phyloP scores from a whole-genome alignment of 2,113 vertebrate species.

The Rhinolophus sinicus region DNA sequence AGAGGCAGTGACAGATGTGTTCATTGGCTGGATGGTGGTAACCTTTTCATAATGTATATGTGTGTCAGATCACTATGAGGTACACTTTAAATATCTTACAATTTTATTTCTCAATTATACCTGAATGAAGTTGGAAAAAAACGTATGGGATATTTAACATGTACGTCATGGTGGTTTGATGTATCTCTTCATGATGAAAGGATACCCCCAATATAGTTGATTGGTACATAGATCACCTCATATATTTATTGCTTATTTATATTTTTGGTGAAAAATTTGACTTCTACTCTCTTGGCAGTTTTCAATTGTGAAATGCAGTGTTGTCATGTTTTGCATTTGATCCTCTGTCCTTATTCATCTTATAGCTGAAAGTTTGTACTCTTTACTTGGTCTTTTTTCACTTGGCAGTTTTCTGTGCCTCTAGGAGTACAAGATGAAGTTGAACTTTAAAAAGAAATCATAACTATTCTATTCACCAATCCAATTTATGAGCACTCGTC shows the following conservation, averaged over 20 bases:
- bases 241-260: not conserved
- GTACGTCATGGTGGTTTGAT: not conserved
- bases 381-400: not conserved
- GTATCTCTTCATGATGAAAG: not conserved
- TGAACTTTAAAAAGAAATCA: not conserved
- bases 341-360: not conserved
- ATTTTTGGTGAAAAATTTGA: not conserved
- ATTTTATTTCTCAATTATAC: not conserved
- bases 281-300: not conserved
- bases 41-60: not conserved
- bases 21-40: not conserved
- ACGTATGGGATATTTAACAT: not conserved
- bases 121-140: not conserved
- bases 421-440: not conserved
- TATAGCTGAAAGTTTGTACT: not conserved
- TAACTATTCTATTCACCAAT: not conserved
- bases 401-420: not conserved
- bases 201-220: not conserved
- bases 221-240: not conserved
- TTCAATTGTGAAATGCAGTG: not conserved
- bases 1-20: not conserved
- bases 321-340: not conserved
- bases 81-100: not conserved
- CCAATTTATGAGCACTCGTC: not conserved
- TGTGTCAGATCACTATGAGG: not conserved